Base-by-base conservation (phyloP, 2,113 vertebrate species). In the Puma concolor region DNA sequence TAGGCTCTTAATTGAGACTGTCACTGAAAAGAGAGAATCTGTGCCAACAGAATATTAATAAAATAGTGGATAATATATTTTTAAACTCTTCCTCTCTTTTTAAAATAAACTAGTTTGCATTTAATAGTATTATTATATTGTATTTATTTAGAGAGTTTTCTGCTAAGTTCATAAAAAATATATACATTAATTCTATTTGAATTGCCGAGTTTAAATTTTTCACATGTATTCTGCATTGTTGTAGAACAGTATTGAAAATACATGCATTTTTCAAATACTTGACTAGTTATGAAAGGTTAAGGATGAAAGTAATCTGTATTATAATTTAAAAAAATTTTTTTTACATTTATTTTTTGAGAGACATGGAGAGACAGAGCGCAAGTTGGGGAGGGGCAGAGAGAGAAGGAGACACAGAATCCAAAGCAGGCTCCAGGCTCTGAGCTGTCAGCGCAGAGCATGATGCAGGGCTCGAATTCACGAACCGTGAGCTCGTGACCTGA, bases 131-230 rank as follows among this genome's bases (percentile, higher is more conserved):
- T 71, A 16, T 19, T 15, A 54, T 81, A 57, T 21, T 91, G 9
- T 7, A 31, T 85, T 79, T 96, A 82, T 90, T 87, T 89, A 76
- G 64, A 85, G 54, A 12, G 38, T 54, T 91, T 96, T 83, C 77
- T 91, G 7, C 36, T 87, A 69, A 92, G 29, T 9, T 50, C 7
- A 82, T 54, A 27, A 84, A 90, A 94, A 91, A 84, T 67, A 5
- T 69, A 23, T 84, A n/a, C 16, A 74, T 38, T 77, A 74, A 11
- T 87, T 12, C 25, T 94, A 29, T 25, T 94, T 25, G 15, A 95
- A 54, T 94, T 66, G 74, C 71, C 48, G 23, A 80, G 41, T 60
- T 87, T 57, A 82, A 79, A 50, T 5, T 29, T 50, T 87, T 94
- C 64, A 63, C 27, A 38, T 64, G 84, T 69, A 71, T 36, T 81